phyloP scores from a whole-genome alignment of 2,888 invertebrate species.

The Anagyrus pseudococci region DNA sequence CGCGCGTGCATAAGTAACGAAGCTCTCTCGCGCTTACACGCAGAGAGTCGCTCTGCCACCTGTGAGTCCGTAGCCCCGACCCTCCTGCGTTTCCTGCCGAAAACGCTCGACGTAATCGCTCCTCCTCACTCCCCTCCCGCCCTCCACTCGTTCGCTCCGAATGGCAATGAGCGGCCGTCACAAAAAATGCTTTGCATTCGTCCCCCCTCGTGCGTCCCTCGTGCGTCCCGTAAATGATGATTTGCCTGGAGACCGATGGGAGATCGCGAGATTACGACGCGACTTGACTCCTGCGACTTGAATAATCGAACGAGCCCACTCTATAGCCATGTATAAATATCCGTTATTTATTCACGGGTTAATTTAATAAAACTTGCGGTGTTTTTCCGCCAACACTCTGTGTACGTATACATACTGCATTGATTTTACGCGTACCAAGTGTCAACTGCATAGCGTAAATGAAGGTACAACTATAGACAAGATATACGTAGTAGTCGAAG shows the following conservation, averaged over 20 bases:
- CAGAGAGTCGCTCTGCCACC: neutral
- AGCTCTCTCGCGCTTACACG: conserved; percentile 7
- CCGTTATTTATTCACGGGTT: too few relatives aligned
- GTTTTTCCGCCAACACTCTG: too few relatives aligned
- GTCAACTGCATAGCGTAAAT: too few relatives aligned
- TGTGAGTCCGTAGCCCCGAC: conserved; percentile 40
- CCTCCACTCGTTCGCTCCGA: conserved; percentile 3
- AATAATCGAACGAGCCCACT: too few relatives aligned
- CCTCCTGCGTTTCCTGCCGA: conserved; percentile 48
- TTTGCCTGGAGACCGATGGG: neutral
- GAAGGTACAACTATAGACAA: too few relatives aligned
- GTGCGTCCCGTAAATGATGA: conserved; percentile 4
- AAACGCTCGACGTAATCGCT: conserved; percentile 47
- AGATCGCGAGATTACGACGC: too few relatives aligned
- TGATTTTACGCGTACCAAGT: too few relatives aligned
- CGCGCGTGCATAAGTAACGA: conserved; percentile 48
- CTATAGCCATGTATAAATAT: neutral
- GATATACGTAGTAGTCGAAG: too few relatives aligned
- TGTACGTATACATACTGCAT: too few relatives aligned
- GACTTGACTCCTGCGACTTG: too few relatives aligned
- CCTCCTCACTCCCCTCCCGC: conserved; percentile 45
- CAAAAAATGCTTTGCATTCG: neutral
- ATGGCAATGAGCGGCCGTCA: conserved; percentile 22
- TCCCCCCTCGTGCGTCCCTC: neutral
- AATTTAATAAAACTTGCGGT: neutral